Percentiles rank a stretch among this genome's conserved stretches.
Conservation (phyloP, 2,113 vertebrate species). For the Hystrix cristata region DNA sequence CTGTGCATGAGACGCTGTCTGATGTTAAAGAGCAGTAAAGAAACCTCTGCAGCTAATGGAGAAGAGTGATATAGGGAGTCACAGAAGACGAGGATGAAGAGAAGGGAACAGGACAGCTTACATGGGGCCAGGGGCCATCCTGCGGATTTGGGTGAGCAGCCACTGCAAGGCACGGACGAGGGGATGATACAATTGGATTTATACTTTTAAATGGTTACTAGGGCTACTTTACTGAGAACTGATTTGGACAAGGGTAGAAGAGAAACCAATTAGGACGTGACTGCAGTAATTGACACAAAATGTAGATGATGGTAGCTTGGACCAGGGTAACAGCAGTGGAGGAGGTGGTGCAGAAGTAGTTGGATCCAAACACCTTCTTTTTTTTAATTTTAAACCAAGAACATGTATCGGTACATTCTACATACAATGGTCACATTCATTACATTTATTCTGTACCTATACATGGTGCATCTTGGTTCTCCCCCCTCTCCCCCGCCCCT, state of each 20-base stretch:
- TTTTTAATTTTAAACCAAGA: too few species aligned
- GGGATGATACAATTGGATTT: not conserved
- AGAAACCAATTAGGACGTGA: not conserved
- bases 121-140: not conserved
- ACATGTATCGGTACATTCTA: too few species aligned
- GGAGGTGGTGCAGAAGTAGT: not conserved
- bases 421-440: too few species aligned
- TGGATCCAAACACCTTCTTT: not conserved
- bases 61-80: not conserved
- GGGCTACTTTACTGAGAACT: not conserved
- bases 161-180: too few species aligned
- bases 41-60: not conserved
- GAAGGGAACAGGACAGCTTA: not conserved
- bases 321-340: not conserved
- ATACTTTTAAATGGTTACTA: not conserved
- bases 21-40: not conserved
- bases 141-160: not conserved
- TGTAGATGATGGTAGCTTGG: not conserved
- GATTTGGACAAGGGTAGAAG: not conserved
- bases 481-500: too few species aligned
- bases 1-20: not conserved
- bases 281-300: not conserved
- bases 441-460: too few species aligned
- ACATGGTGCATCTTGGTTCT: too few species aligned
- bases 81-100: not conserved